Percentiles rank a stretch among this genome's conserved stretches.
Conservation (phyloP, 2,113 vertebrate genomes). For the Tragelaphus buxtoni region DNA sequence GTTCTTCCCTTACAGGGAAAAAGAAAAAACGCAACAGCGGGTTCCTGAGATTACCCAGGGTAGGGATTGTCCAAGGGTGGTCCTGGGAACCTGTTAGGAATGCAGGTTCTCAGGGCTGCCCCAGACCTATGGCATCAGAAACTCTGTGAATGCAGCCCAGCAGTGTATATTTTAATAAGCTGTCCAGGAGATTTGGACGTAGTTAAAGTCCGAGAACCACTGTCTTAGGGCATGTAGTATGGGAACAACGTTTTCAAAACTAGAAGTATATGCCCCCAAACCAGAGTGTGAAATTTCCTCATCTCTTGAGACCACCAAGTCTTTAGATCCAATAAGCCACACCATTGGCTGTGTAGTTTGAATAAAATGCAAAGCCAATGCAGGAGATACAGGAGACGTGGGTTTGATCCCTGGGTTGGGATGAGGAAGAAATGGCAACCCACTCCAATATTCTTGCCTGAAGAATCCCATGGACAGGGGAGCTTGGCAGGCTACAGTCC, state of each 20-base stretch:
- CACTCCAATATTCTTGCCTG: neutral
- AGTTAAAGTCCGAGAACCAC: neutral
- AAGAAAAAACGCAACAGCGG: neutral
- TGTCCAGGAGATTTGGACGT: neutral
- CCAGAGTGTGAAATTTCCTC: neutral
- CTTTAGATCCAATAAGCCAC: neutral
- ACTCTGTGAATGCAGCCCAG: neutral
- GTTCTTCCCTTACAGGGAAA: neutral
- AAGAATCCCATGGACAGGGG: neutral
- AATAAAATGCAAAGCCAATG: neutral
- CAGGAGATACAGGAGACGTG: neutral
- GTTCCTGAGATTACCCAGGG: neutral
- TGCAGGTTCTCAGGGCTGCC: neutral
- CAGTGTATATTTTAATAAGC: neutral
- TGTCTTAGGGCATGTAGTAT: too few relatives aligned
- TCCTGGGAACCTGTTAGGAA: neutral
- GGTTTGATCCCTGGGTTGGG: neutral
- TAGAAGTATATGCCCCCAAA: neutral
- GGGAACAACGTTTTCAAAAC: neutral
- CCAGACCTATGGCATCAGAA: neutral
- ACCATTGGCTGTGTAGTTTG: neutral
- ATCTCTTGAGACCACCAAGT: neutral
- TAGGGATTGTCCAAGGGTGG: neutral
- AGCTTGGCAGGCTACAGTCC: neutral
- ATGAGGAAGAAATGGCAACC: neutral